Conservation (phyloP, 2,113 vertebrate genomes). For the Chauna torquata region DNA sequence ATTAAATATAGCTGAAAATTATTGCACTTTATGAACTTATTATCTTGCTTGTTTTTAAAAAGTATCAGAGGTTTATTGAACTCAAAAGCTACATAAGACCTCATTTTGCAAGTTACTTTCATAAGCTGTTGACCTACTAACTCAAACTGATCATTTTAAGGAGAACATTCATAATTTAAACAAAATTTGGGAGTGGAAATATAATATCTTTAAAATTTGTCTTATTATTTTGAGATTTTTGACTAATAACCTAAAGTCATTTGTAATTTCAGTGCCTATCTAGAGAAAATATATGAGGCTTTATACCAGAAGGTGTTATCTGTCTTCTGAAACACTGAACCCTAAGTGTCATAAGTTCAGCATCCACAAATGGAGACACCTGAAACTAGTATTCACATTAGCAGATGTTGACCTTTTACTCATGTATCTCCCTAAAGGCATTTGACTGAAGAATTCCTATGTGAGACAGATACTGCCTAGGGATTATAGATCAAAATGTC, state of each 20-base stretch:
- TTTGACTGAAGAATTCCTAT: background rate
- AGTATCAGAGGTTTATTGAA: background rate
- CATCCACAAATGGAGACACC: background rate
- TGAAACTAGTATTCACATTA: background rate
- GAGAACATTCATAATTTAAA: background rate
- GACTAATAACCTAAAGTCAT: background rate
- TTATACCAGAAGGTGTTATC: background rate
- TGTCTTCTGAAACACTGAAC: background rate
- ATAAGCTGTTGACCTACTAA: background rate
- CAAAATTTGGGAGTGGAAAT: background rate
- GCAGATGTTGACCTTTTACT: background rate
- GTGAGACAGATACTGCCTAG: background rate
- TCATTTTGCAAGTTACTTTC: background rate
- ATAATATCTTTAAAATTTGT: background rate
- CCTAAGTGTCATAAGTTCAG: background rate
- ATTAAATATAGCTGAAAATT: constrained; percentile 5
- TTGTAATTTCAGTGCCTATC: background rate
- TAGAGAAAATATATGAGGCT: background rate
- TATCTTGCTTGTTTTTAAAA: background rate
- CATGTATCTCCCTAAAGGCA: background rate
- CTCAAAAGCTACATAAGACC: background rate
- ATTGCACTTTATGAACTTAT: background rate
- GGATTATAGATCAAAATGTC: background rate
- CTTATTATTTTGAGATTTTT: background rate
- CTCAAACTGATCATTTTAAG: background rate